Evolutionary conservation across 2,888 invertebrate species (phyloP).

Genomic region (Sinopyrophorus schimmeli): DNA sequence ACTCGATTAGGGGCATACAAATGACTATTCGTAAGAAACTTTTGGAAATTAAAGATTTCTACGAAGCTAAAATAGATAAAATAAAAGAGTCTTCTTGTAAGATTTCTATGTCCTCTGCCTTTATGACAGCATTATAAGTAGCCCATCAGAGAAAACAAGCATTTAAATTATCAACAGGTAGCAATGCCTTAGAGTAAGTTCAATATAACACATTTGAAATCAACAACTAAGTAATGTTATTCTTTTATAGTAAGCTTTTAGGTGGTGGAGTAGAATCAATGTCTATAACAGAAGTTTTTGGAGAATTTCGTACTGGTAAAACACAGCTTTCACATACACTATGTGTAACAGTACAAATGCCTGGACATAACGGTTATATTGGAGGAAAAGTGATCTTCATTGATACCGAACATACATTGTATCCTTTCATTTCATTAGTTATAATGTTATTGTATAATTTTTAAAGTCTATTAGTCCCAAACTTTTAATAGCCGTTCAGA

Average conservation of each 20-base stretch:
- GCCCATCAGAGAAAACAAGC: constrained; percentile 71
- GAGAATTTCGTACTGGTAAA: constrained; percentile 82
- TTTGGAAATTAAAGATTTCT: constrained; percentile 73
- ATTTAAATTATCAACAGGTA: constrained; percentile 71
- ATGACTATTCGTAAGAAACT: constrained; percentile 78
- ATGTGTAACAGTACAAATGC: constrained; percentile 78
- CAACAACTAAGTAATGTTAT: constrained; percentile 15
- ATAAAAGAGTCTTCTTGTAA: constrained; percentile 78
- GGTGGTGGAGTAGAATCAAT: constrained; percentile 83
- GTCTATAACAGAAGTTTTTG: constrained; percentile 83
- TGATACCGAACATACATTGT: constrained; percentile 85
- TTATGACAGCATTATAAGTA: constrained; percentile 76
- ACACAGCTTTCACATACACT: constrained; percentile 80
- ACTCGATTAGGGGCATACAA: constrained; percentile 78
- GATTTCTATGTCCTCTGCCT: constrained; percentile 62
- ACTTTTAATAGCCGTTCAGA: constrained; percentile 67
- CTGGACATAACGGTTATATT: constrained; percentile 66
- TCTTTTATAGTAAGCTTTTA: constrained; percentile 65
- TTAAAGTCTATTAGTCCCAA: background rate
- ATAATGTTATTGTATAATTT: background rate
- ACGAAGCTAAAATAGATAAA: constrained; percentile 76
- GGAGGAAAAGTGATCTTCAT: constrained; percentile 83
- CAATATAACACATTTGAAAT: constrained; percentile 3
- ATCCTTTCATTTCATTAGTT: constrained; percentile 58
- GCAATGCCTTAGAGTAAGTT: constrained; percentile 71